Percentiles rank a stretch among this genome's conserved stretches.
Evolutionary conservation across 2,888 invertebrate genomes (phyloP).

Genomic region (Nezara viridula): DNA sequence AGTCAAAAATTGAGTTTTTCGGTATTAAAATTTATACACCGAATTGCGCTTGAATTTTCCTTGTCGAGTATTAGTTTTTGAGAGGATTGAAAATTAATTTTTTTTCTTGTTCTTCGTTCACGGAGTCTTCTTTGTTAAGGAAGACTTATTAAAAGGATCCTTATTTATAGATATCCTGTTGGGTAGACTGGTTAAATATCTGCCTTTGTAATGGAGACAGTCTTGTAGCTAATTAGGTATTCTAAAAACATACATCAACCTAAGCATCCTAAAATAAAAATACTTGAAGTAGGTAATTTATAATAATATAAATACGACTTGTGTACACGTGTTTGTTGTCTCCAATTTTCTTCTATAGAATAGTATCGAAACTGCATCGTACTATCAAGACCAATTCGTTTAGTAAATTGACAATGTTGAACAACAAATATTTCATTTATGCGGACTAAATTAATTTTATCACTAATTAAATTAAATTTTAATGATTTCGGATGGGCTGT

Average conservation of each 20-base stretch:
- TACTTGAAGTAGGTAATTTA: background rate
- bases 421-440: too few species aligned
- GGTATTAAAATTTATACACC: too few species aligned
- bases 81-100: background rate
- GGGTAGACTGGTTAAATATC: slow-evolving; percentile 3
- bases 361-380: too few species aligned
- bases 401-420: too few species aligned
- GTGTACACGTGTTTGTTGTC: background rate
- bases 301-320: background rate
- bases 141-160: background rate
- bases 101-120: background rate
- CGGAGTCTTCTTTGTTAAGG: background rate
- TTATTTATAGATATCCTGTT: slow-evolving; percentile 35
- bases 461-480: too few species aligned
- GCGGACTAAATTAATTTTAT: too few species aligned
- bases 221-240: background rate
- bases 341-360: too few species aligned
- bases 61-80: background rate
- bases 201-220: slow-evolving; percentile 1
- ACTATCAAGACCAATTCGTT: too few species aligned
- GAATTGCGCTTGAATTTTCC: too few species aligned
- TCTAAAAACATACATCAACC: background rate
- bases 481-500: too few species aligned
- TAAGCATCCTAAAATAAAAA: background rate
- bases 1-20: too few species aligned